phyloP scores from a whole-genome alignment of 2,797 vertebrate species.

The Rhinella marina region DNA sequence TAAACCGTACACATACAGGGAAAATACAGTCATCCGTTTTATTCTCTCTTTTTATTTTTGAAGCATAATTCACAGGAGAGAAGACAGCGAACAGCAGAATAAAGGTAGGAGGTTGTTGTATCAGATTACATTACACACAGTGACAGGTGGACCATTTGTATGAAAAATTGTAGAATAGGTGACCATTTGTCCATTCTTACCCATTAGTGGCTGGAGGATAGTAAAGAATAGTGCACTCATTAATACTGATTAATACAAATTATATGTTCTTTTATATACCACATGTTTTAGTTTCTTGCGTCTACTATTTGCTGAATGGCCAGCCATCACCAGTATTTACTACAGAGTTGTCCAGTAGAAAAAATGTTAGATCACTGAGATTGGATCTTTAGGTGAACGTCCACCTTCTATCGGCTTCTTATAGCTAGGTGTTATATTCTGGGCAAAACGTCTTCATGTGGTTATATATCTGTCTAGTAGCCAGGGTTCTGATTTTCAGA shows the following conservation, averaged over 20 bases:
- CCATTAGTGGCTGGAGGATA: not conserved
- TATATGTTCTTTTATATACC: not conserved
- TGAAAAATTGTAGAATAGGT: not conserved
- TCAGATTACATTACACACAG: not conserved
- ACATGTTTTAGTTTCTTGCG: not conserved
- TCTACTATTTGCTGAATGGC: not conserved
- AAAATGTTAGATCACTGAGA: no score
- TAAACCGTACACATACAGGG: constrained; percentile 1
- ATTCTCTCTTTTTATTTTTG: not conserved
- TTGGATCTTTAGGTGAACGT: no score
- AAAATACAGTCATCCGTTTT: constrained; percentile 5
- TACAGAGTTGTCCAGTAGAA: no score
- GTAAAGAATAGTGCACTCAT: not conserved
- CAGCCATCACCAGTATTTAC: no score
- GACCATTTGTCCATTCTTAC: not conserved
- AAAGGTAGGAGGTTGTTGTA: constrained; percentile 43
- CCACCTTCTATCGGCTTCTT: no score
- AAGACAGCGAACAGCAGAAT: constrained; percentile 14
- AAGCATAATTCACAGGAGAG: constrained; percentile 1
- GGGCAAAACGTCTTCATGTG: no score
- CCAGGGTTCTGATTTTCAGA: no score
- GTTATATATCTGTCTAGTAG: no score
- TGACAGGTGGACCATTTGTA: not conserved
- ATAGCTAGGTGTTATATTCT: no score
- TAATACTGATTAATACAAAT: not conserved